Conservation (phyloP, 2,888 invertebrate species). For the Escarpia spicata region DNA sequence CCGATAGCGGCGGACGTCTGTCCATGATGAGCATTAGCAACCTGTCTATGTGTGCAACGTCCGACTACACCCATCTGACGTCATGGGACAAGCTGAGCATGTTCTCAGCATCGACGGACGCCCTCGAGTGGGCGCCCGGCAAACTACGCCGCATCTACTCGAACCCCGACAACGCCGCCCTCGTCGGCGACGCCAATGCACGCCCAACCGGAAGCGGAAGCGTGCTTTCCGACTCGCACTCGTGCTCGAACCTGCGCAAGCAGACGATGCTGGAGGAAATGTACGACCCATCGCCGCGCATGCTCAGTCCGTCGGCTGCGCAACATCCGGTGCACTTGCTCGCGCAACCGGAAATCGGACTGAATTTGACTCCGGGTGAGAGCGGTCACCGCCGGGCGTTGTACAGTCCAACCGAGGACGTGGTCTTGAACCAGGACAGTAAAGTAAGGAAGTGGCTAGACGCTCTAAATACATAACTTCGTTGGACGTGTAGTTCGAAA, state of each 20-base stretch:
- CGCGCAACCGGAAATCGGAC: neutral
- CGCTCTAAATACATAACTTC: neutral
- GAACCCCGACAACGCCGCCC: constrained; percentile 29
- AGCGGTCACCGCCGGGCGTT: neutral
- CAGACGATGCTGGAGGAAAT: constrained; percentile 14
- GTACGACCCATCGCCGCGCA: constrained; percentile 12
- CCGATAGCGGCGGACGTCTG: constrained; percentile 28
- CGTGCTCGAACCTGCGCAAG: constrained; percentile 13
- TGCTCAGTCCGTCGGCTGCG: constrained; percentile 7
- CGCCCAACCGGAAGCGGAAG: constrained; percentile 1
- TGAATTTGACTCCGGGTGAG: neutral
- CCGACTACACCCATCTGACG: constrained; percentile 31
- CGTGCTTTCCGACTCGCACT: constrained; percentile 14
- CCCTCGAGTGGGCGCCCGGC: constrained; percentile 24
- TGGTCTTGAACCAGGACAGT: neutral
- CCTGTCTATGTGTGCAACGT: constrained; percentile 34
- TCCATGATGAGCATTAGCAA: constrained; percentile 30
- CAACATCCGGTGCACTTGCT: neutral
- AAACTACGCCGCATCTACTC: constrained; percentile 32
- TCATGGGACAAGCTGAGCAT: constrained; percentile 31
- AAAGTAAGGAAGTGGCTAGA: neutral
- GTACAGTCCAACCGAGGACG: neutral
- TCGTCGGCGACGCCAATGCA: constrained; percentile 17
- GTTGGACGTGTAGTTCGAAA: neutral
- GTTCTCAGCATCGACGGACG: neutral